These are phyloP conservation scores for Panorpa germanica DNA, from an alignment of 2,888 invertebrate species.

Conservation along the genomic window DNA sequence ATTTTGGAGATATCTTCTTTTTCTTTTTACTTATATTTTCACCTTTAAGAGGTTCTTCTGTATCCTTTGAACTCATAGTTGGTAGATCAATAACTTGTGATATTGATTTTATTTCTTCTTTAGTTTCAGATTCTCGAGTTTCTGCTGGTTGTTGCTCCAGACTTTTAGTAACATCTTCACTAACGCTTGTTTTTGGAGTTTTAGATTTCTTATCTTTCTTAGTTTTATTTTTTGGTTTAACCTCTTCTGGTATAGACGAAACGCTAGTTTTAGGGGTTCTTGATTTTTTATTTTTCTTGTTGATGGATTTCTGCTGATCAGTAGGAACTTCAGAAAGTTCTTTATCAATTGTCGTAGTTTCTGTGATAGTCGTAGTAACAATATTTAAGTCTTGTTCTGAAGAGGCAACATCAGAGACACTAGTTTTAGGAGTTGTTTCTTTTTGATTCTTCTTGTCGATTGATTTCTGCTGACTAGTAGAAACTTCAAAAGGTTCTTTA, in stretches of 20 bases:
- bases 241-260: conserved; percentile 25
- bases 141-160: conserved; percentile 15
- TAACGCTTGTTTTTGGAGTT: conserved; percentile 15
- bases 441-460: too few species aligned
- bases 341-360: conserved; percentile 3
- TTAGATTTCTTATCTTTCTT: conserved; percentile 17
- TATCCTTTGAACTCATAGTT: too few species aligned
- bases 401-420: not conserved
- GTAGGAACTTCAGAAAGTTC: conserved; percentile 2
- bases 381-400: not conserved
- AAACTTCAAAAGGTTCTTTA: too few species aligned
- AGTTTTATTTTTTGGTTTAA: conserved; percentile 24
- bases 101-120: conserved; percentile 15
- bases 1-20: too few species aligned
- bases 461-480: too few species aligned
- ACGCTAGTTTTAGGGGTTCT: conserved; percentile 17
- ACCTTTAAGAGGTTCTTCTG: conserved; percentile 17
- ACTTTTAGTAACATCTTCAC: too few species aligned
- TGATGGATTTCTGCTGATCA: conserved; percentile 2
- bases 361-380: not conserved
- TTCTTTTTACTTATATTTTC: conserved; percentile 18
- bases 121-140: conserved; percentile 14
- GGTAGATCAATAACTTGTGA: too few species aligned
- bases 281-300: conserved; percentile 8
- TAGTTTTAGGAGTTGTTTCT: conserved; percentile 1